Percentiles rank a stretch among this genome's conserved stretches.
Conservation (phyloP, 2,797 vertebrate genomes). For the Cyprinella venusta region DNA sequence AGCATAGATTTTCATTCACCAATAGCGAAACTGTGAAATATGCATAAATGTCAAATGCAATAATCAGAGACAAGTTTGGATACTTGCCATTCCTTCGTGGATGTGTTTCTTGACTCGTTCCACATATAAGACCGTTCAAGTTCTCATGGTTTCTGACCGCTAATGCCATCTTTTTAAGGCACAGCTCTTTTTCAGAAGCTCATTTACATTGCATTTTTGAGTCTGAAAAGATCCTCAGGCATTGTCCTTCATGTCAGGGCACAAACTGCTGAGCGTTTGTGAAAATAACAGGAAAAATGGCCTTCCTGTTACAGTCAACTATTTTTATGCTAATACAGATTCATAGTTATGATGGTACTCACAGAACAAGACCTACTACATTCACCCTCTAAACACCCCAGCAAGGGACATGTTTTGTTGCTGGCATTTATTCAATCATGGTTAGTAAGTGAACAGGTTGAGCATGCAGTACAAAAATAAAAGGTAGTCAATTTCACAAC, state of each 20-base stretch:
- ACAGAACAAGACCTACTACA: slow-evolving; percentile 1
- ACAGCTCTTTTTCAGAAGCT: slow-evolving; percentile 1
- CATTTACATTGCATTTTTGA: background rate
- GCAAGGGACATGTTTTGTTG: background rate
- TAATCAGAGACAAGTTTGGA: background rate
- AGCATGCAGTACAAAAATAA: background rate
- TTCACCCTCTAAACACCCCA: slow-evolving; percentile 16
- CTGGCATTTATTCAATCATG: slow-evolving; percentile 4
- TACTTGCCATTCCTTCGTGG: slow-evolving; percentile 7
- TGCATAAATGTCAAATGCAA: slow-evolving; percentile 13
- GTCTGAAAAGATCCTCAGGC: slow-evolving; percentile 6
- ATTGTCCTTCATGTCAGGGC: background rate
- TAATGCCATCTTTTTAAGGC: background rate
- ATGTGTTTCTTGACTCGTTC: slow-evolving; percentile 11
- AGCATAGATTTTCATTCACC: background rate
- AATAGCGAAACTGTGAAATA: background rate
- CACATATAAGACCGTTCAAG: background rate
- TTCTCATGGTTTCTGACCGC: slow-evolving; percentile 6
- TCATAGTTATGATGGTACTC: background rate
- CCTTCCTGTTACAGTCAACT: background rate
- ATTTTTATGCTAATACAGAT: slow-evolving; percentile 16
- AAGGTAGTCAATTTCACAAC: background rate
- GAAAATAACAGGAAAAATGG: slow-evolving; percentile 18
- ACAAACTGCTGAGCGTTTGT: slow-evolving; percentile 19
- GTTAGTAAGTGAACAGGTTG: background rate